These are phyloP conservation scores for Phalangium opilio DNA, from an alignment of 2,888 invertebrate genomes.

Conservation along the genomic window DNA sequence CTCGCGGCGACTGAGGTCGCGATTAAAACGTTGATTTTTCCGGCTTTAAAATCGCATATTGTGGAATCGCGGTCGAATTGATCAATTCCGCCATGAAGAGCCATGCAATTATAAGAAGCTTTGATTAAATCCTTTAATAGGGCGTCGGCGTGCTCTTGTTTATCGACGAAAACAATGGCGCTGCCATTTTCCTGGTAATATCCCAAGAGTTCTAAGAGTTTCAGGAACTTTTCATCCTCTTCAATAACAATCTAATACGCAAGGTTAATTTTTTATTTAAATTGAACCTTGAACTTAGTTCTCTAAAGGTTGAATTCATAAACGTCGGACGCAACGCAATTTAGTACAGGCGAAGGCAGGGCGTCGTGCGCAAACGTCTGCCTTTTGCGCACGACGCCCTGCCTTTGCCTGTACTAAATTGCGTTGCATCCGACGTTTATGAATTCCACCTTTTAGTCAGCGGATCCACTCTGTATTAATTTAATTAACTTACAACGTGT, in stretches of 20 bases:
- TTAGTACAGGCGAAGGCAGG: too few relatives aligned
- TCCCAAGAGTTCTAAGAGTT: conserved; percentile 91
- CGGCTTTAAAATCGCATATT: conserved; percentile 91
- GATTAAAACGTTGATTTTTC: conserved; percentile 74
- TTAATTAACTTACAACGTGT: conserved; percentile 48
- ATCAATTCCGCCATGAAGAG: conserved; percentile 96
- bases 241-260: conserved; percentile 48
- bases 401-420: too few relatives aligned
- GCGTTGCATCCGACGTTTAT: too few relatives aligned
- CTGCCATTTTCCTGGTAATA: conserved; percentile 72
- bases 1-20: conserved; percentile 97
- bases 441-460: too few relatives aligned
- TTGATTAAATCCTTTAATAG: conserved; percentile 86
- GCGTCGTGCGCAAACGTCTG: too few relatives aligned
- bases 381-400: too few relatives aligned
- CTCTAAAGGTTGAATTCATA: neutral
- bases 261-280: neutral
- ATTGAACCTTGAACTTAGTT: neutral
- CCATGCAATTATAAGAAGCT: conserved; percentile 90
- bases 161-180: conserved; percentile 93
- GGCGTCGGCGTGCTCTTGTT: conserved; percentile 92
- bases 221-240: conserved; percentile 94
- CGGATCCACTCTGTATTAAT: too few relatives aligned
- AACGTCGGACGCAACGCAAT: too few relatives aligned
- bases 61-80: conserved; percentile 98